phyloP scores from a whole-genome alignment of 2,113 vertebrate species.

The Grammomys dolichurus region DNA sequence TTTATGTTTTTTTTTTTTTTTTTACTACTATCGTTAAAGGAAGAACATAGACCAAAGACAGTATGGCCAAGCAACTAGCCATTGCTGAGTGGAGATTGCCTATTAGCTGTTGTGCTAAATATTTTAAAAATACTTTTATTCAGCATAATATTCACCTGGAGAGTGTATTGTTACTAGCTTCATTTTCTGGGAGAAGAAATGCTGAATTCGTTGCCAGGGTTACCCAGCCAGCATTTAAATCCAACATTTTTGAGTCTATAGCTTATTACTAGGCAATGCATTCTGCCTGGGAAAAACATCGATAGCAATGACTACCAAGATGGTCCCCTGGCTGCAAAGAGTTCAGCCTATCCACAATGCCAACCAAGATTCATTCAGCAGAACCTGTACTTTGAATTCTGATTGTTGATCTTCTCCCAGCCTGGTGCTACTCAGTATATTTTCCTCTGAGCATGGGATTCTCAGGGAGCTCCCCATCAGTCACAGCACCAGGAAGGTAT shows the following conservation, averaged over 20 bases:
- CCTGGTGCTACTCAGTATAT: background rate
- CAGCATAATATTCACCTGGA: background rate
- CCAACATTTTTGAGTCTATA: constrained; percentile 12
- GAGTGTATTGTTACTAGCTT: background rate
- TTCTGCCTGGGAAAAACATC: background rate
- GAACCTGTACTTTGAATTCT: background rate
- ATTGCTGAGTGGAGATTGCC: background rate
- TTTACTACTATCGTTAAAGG: no score
- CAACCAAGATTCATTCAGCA: background rate
- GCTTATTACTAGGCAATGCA: background rate
- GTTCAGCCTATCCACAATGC: background rate
- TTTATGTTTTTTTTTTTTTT: background rate
- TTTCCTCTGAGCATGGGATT: background rate
- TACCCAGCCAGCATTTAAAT: background rate
- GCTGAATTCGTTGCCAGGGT: background rate
- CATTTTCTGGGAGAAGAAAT: constrained; percentile 23
- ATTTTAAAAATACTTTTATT: constrained; percentile 25
- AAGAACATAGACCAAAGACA: background rate
- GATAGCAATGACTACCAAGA: background rate
- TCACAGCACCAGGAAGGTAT: background rate
- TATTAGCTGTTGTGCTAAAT: constrained; percentile 20
- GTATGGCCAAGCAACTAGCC: background rate
- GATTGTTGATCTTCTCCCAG: background rate
- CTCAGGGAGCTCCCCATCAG: background rate
- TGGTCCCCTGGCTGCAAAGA: background rate